Conservation (phyloP, 2,113 vertebrate species). For the Hydropotes inermis region DNA sequence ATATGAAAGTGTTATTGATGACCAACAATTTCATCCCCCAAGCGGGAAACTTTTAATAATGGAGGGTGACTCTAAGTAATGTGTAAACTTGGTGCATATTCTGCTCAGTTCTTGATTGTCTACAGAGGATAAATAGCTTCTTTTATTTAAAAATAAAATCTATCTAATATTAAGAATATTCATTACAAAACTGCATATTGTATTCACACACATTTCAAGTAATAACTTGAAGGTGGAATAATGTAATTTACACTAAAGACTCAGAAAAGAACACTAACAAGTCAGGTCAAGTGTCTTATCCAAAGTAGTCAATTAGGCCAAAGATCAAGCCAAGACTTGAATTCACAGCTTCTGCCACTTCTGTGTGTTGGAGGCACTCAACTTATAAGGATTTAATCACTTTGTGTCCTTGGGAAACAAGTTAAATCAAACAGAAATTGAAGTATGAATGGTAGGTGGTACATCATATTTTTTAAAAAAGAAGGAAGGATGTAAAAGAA, state of each 20-base stretch:
- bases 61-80: neutral
- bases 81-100: neutral
- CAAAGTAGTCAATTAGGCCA: constrained; percentile 8
- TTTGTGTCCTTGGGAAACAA: neutral
- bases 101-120: neutral
- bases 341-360: constrained; percentile 36
- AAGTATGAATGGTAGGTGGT: neutral
- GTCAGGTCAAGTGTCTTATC: constrained; percentile 38
- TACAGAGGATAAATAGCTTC: neutral
- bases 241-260: neutral
- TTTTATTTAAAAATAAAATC: constrained; percentile 17
- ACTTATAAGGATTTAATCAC: neutral
- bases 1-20: neutral
- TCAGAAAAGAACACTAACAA: constrained; percentile 35
- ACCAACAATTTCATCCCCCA: neutral
- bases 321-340: constrained; percentile 34
- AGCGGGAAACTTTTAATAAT: neutral
- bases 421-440: neutral
- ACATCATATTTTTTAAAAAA: neutral
- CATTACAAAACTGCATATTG: neutral
- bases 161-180: neutral
- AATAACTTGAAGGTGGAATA: constrained; percentile 26
- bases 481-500: neutral
- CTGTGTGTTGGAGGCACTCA: neutral
- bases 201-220: neutral